Conservation (phyloP, 2,888 invertebrate species). For the Cylindroiulus punctatus region DNA sequence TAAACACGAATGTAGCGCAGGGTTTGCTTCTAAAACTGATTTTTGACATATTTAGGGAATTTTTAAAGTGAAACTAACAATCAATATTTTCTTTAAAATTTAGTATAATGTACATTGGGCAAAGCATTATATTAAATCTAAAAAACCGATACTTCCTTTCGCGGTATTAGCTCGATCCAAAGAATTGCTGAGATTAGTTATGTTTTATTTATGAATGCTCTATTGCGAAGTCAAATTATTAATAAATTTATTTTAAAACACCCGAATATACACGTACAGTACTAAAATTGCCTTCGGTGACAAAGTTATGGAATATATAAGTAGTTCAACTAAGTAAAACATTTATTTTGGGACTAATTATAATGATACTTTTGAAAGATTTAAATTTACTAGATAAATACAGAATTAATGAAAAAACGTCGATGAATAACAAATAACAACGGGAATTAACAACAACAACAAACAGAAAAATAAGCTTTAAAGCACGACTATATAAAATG, state of each 20-base stretch:
- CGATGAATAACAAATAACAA: conserved; percentile 8
- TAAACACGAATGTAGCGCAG: not conserved
- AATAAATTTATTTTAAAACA: conserved; percentile 45
- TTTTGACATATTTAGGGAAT: not conserved
- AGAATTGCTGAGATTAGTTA: conserved; percentile 11
- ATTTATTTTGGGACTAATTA: not conserved
- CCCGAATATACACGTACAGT: conserved; percentile 40
- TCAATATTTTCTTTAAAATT: not conserved
- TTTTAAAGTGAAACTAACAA: not conserved
- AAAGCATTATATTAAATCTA: too few species aligned
- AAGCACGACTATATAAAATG: not conserved
- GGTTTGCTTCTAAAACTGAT: conserved; percentile 33
- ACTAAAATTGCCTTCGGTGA: conserved; percentile 1
- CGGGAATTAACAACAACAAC: conserved; percentile 26
- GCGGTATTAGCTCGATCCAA: not conserved
- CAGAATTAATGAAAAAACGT: not conserved
- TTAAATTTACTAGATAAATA: not conserved
- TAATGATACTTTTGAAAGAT: conserved; percentile 11
- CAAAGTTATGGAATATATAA: not conserved
- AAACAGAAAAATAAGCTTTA: not conserved
- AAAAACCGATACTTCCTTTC: not conserved
- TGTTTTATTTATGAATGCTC: not conserved
- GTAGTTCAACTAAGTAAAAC: conserved; percentile 30
- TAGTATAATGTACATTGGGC: too few species aligned
- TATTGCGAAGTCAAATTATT: not conserved